phyloP scores from a whole-genome alignment of 2,888 invertebrate species.

The Mesorhabditis belari region DNA sequence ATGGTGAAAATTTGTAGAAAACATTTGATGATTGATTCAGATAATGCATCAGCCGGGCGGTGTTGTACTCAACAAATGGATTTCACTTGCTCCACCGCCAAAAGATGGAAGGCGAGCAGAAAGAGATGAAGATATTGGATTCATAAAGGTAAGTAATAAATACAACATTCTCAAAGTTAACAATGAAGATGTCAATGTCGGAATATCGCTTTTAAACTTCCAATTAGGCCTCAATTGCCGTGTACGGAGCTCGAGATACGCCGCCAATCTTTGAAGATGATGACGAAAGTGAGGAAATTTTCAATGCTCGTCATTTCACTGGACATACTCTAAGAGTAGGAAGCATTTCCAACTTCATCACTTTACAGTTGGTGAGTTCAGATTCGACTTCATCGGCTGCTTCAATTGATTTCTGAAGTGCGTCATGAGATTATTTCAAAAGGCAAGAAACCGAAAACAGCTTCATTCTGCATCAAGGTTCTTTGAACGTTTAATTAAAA shows the following conservation, averaged over 20 bases:
- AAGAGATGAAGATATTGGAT: constrained; percentile 37
- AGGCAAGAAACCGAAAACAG: constrained; percentile 10
- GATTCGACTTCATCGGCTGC: constrained; percentile 35
- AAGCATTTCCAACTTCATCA: not conserved
- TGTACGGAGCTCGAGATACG: constrained; percentile 28
- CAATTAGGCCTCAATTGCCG: constrained; percentile 19
- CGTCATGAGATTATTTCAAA: constrained; percentile 8
- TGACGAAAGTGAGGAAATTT: constrained; percentile 28
- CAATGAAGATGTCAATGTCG: not conserved
- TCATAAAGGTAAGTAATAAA: constrained; percentile 39
- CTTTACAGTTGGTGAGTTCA: not conserved
- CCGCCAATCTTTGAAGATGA: constrained; percentile 27
- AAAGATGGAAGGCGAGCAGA: constrained; percentile 22
- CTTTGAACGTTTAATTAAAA: not conserved
- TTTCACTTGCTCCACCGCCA: constrained; percentile 25
- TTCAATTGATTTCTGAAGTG: constrained; percentile 22
- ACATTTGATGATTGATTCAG: constrained; percentile 9
- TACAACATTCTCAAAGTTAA: no score
- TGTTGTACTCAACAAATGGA: constrained; percentile 34
- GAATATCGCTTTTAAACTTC: not conserved
- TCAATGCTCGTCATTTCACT: constrained; percentile 31
- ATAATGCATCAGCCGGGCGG: constrained; percentile 17
- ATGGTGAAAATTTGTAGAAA: not conserved
- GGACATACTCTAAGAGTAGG: constrained; percentile 28
- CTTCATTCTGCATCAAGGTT: constrained; percentile 5